Conservation (phyloP, 2,888 invertebrate species). For the Carterocephalus palaemon region DNA sequence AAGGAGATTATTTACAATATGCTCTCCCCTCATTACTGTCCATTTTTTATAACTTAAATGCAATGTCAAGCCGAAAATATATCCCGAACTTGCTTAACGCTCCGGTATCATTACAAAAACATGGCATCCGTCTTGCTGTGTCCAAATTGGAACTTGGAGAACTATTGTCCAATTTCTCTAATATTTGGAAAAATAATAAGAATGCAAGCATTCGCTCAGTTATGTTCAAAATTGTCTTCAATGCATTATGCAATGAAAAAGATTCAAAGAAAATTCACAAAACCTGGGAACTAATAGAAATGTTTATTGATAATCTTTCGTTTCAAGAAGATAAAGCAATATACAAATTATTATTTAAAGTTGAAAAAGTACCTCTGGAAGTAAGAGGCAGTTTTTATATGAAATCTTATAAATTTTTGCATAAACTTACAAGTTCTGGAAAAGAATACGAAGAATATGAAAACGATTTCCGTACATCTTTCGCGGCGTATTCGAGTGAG, state of each 20-base stretch:
- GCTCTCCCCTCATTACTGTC: constrained; percentile 55
- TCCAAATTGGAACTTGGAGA: constrained; percentile 42
- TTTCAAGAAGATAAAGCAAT: constrained; percentile 52
- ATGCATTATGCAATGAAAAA: constrained; percentile 47
- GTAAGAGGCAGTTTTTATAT: constrained; percentile 46
- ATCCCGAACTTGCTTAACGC: constrained; percentile 46
- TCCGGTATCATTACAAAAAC: constrained; percentile 60
- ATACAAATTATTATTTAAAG: constrained; percentile 42
- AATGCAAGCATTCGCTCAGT: constrained; percentile 54
- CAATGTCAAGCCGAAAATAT: constrained; percentile 36
- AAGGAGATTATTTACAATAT: constrained; percentile 59
- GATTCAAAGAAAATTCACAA: constrained; percentile 37
- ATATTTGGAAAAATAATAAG: constrained; percentile 50
- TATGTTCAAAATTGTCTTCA: constrained; percentile 48
- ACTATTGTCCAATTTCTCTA: constrained; percentile 42
- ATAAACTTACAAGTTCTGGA: constrained; percentile 37
- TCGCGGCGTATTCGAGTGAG: constrained; percentile 39
- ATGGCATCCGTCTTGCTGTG: constrained; percentile 53
- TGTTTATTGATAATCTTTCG: constrained; percentile 51
- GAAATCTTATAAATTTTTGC: constrained; percentile 49
- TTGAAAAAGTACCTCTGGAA: constrained; percentile 40
- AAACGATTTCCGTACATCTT: constrained; percentile 26
- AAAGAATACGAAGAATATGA: constrained; percentile 34
- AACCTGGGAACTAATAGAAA: constrained; percentile 47
- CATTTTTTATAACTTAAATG: constrained; percentile 52